phyloP scores from a whole-genome alignment of 2,888 invertebrate genomes.

The Leucophora obtusa region DNA sequence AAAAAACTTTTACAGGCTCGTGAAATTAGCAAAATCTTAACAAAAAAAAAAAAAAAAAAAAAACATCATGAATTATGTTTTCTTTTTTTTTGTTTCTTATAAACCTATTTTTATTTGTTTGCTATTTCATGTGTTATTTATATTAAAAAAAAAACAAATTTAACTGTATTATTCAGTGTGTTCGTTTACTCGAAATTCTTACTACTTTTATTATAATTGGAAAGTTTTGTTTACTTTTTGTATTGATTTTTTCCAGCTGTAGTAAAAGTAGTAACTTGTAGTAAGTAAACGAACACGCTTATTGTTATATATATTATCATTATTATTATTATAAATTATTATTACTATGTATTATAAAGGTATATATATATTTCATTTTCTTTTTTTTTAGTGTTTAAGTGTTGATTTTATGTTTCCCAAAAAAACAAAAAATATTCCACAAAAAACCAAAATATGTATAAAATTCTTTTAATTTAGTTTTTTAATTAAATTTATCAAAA shows the following conservation, averaged over 20 bases:
- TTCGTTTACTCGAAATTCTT: too few relatives aligned
- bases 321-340: conserved; percentile 31
- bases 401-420: conserved; percentile 56
- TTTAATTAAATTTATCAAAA: neutral
- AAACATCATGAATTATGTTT: conserved; percentile 13
- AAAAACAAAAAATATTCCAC: neutral
- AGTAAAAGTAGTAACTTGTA: too few relatives aligned
- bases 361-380: conserved; percentile 14
- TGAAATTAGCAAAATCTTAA: conserved; percentile 51
- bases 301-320: conserved; percentile 54
- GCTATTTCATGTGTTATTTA: conserved; percentile 38
- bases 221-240: too few relatives aligned
- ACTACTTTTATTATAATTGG: too few relatives aligned
- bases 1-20: conserved; percentile 50
- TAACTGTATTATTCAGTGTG: too few relatives aligned
- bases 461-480: neutral
- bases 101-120: conserved; percentile 28
- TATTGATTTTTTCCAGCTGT: too few relatives aligned
- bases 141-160: conserved; percentile 10
- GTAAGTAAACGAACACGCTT: too few relatives aligned
- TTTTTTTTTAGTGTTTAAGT: conserved; percentile 45
- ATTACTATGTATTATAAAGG: conserved; percentile 19
- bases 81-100: conserved; percentile 9
- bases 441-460: neutral
- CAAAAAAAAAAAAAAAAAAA: neutral